Evolutionary conservation across 1,140 invertebrate genomes (phyloP), one percentile per base, ranked within the genome.

Genomic region (Apolygus lucorum): DNA sequence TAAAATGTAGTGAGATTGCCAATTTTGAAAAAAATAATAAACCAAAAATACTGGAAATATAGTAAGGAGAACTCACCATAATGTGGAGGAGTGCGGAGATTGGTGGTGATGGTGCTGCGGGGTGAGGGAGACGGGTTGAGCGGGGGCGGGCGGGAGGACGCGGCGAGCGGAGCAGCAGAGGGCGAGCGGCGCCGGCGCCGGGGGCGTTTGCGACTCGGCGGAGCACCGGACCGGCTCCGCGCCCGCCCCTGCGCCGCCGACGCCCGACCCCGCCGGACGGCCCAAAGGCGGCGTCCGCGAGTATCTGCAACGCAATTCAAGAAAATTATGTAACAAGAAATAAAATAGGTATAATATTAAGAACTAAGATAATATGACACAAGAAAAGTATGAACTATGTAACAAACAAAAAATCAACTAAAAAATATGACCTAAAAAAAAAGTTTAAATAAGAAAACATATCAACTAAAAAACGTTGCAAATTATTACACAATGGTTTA

Each of bases 251-350:
- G 54, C 22, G 4, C 8, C 54, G 11, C 11, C 22, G 11, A 8
- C 54, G 8, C 8, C 54, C n/a, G n/a, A 26, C 26, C 64, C 24
- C 29, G 27, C 64, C 29, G 27, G 17, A n/a, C 64, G 27, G 17
- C 64, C 64, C 28, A 66, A 26, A 42, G 64, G 64, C 27, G 64
- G 64, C 27, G 64, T 66, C 25, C 64, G 27, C 14, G 64, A 66
- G 29, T 66, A 66, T n/a, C 64, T 66, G 29, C 13, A 66, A 29
- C 27, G 34, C 17, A 27, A 11, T 24, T 21, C 11, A 62, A 62
- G 4, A 21, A 21, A 25, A 1, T 25, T 11, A 63, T 63, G 2
- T n/a, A n/a, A n/a, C n/a, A n/a, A n/a, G n/a, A n/a, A n/a, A n/a
- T n/a, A n/a, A n/a, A n/a, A n/a, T n/a, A n/a, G n/a, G n/a, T n/a